phyloP scores from a whole-genome alignment of 2,797 vertebrate genomes.

The Discoglossus pictus region DNA sequence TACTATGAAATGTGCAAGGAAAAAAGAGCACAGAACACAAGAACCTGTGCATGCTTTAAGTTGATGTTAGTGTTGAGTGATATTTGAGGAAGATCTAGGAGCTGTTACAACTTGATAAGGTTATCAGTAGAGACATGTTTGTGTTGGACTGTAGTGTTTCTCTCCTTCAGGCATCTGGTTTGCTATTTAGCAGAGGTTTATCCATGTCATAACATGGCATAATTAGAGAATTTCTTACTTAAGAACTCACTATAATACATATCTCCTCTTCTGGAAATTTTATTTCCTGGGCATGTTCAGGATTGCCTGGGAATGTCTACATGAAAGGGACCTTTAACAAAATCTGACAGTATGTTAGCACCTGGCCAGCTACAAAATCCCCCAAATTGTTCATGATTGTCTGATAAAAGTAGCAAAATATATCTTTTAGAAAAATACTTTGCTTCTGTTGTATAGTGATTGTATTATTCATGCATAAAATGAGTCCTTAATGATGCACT shows the following conservation, averaged over 20 bases:
- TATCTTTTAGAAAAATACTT: no score
- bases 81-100: conserved; percentile 55
- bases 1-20: no score
- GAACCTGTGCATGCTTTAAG: neutral
- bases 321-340: conserved; percentile 64
- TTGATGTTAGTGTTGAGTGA: conserved; percentile 42
- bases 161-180: conserved; percentile 58
- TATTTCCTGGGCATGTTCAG: conserved; percentile 61
- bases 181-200: conserved; percentile 63
- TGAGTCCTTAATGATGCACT: no score
- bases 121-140: conserved; percentile 64
- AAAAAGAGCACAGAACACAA: neutral
- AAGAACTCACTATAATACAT: conserved; percentile 57
- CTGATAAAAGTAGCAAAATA: no score
- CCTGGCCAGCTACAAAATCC: conserved; percentile 57
- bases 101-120: conserved; percentile 71
- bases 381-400: conserved; percentile 16
- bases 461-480: no score
- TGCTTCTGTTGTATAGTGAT: neutral
- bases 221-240: conserved; percentile 63
- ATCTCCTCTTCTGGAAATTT: conserved; percentile 59
- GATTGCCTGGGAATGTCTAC: conserved; percentile 65
- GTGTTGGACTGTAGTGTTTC: conserved; percentile 58
- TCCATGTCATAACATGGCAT: conserved; percentile 69
- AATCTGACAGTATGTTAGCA: conserved; percentile 62